Conservation (phyloP, 2,888 invertebrate genomes). For the Brachyptera putata region DNA sequence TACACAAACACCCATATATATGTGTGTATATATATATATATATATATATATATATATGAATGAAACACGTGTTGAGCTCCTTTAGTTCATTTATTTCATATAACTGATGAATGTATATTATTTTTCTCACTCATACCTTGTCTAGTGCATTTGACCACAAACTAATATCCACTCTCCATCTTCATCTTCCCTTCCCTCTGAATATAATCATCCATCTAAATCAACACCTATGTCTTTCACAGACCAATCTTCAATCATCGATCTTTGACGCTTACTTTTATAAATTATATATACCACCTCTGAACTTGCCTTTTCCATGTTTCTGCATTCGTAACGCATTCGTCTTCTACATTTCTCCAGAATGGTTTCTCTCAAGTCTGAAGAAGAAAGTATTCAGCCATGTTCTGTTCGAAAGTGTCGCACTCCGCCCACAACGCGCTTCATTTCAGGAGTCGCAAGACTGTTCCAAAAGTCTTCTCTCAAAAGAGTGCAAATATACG, state of each 20-base stretch:
- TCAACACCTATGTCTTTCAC: not conserved
- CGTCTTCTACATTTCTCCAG: too few relatives aligned
- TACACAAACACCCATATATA: too few relatives aligned
- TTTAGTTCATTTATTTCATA: not conserved
- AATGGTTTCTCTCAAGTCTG: too few relatives aligned
- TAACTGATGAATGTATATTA: not conserved
- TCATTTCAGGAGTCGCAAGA: too few relatives aligned
- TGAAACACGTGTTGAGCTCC: too few relatives aligned
- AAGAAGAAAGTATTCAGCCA: too few relatives aligned
- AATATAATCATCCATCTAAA: slow-evolving; percentile 7
- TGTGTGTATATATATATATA: not conserved
- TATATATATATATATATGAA: too few relatives aligned
- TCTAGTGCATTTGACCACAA: slow-evolving; percentile 16
- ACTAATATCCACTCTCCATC: not conserved
- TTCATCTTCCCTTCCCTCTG: not conserved
- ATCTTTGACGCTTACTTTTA: slow-evolving; percentile 1
- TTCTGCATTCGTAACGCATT: slow-evolving; percentile 8
- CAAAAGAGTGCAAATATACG: too few relatives aligned
- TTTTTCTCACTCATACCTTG: not conserved
- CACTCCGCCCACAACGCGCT: not conserved
- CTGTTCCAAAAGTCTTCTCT: too few relatives aligned
- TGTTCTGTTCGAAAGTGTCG: not conserved
- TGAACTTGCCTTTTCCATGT: slow-evolving; percentile 13
- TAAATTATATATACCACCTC: slow-evolving; percentile 10
- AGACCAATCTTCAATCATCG: slow-evolving; percentile 6